Evolutionary conservation across 1,140 invertebrate genomes (phyloP), one percentile per base, ranked within the genome.

Genomic region (Musca vetustissima): DNA sequence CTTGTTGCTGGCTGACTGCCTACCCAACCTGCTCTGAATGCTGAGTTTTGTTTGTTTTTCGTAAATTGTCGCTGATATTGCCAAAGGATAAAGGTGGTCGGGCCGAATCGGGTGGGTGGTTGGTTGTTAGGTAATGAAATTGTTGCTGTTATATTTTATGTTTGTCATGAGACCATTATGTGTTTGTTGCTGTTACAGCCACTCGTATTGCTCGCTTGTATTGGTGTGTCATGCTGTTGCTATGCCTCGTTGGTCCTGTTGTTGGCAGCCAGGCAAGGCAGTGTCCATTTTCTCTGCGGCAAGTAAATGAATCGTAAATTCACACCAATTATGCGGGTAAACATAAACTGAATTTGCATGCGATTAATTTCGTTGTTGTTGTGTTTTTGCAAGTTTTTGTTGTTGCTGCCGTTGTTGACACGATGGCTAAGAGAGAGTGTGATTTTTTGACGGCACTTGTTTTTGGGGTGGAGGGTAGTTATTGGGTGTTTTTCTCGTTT

Each of bases 291-390:
- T 61, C 57, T 61, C 28, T 65, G 64, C 48, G 64, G 64, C 48
- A 50, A 64, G 61, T 66, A 69, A 69, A 69, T 69, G 68, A 69
- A 69, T 69, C 68, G 68, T 66, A 69, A 69, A 69, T 69, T 69
- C 68, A 69, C 68, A 66, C 64, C 68, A 69, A 69, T 69, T 69
- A 69, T 64, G 64, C 61, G 68, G 61, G 68, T 69, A 69, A 69
- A 69, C 64, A 69, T 69, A 64, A 66, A 69, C 61, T 55, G 68
- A 69, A 69, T 69, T 69, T 69, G 68, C 68, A 69, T 69, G 64
- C 61, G 66, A 67, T 67, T 67, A 65, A 47, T 64, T 64, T 36
- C 28, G 55, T 28, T 59, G 17, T 43, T 61, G 32, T 43, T 17
- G 6, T 17, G 25, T 61, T 61, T 19, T 61, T 36, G 57, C 28